Base-by-base conservation (phyloP, 2,113 vertebrate genomes). In the Rattus rattus region DNA sequence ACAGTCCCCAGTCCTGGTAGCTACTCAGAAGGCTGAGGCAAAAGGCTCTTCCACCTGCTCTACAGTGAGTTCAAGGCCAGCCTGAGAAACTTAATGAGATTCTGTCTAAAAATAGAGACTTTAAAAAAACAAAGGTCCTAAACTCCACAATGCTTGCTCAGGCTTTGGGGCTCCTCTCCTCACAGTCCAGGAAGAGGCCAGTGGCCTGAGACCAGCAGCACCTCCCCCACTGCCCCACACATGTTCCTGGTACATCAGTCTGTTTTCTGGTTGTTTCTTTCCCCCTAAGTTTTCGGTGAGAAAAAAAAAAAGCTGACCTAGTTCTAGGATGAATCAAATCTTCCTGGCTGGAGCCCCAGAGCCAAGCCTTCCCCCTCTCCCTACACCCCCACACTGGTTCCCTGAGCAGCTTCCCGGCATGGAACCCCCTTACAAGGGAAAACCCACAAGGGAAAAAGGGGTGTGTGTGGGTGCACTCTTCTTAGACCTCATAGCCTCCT, bases 281-380 rank as follows among this genome's bases (percentile, higher is more conserved):
- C 4, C 49, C 80, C 63, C 85, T 97, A 86, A 73, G 72, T 84
- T 96, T 98, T 96, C 84, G 77, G 97, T 97, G 86, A 96, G 72
- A 72, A 96, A 93, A 73, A 72, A 96, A 93, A 84, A 96, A 96
- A 56, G 49, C 96, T 98, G 98, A 97, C 97, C 98, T 97, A 98
- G 94, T 98, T 98, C 95, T 96, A 76, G 77, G 96, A 97, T 98
- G 98, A 98, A 97, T 98, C 96, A 97, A 97, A 96, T 59, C 93
- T 97, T 97, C 96, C 97, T 97, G 97, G 98, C 98, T 76, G 12
- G 61, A 94, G 93, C 94, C 98, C 96, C 96, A 80, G 96, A 85
- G 88, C 81, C 69, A n/a, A 49, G 75, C 95, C 22, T 63, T 93
- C 91, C 69, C 72, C 92, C 26, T 61, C 75, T 65, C 88, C 43